These are phyloP conservation scores for Ictalurus furcatus DNA, from an alignment of 2,113 vertebrate genomes.

Conservation along the genomic window DNA sequence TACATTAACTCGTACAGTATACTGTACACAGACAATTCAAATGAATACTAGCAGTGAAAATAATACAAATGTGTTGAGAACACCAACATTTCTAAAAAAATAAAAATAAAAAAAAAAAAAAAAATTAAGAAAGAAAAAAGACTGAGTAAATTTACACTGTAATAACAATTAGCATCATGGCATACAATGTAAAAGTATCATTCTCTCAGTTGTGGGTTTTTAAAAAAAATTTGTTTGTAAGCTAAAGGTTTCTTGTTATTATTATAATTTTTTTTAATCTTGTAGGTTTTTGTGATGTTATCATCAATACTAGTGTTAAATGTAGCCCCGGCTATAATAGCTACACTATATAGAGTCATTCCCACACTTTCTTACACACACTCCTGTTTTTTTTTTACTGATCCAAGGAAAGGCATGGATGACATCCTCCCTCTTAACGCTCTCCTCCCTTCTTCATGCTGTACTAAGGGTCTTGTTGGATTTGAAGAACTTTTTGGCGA, in stretches of 20 bases:
- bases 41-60: too few species aligned
- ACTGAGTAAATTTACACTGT: too few species aligned
- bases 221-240: neutral
- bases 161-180: too few species aligned
- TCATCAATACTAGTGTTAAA: neutral
- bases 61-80: too few species aligned
- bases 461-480: constrained; percentile 90
- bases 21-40: too few species aligned
- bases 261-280: neutral
- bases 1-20: too few species aligned
- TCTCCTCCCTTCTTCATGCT: neutral
- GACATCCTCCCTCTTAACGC: neutral
- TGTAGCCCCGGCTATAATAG: neutral
- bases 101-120: too few species aligned
- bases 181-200: too few species aligned
- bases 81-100: too few species aligned
- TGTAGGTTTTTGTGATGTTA: neutral
- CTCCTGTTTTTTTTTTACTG: neutral
- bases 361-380: neutral
- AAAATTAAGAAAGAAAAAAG: too few species aligned
- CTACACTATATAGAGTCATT: neutral
- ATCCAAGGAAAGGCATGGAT: neutral
- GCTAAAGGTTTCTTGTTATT: neutral
- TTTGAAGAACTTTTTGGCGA: constrained; percentile 97
- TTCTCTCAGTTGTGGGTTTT: too few species aligned